These are phyloP conservation scores for Dasypogon diadema DNA, from an alignment of 2,888 invertebrate genomes.

Conservation along the genomic window DNA sequence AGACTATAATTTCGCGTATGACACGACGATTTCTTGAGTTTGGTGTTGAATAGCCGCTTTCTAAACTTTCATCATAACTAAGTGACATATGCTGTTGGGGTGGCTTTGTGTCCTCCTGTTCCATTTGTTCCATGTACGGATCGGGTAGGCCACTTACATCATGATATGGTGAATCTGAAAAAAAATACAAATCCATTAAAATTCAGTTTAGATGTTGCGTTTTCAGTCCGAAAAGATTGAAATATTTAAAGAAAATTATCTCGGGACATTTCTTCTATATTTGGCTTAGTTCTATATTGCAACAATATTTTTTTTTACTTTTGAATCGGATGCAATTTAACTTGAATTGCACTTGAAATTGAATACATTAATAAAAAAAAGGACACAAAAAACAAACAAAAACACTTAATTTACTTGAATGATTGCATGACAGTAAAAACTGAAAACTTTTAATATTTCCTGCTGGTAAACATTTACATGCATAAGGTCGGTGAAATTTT, in stretches of 20 bases:
- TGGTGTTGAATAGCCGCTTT: conserved; percentile 94
- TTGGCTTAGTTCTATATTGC: too few species aligned
- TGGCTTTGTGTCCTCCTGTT: conserved; percentile 75
- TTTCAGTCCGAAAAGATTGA: too few species aligned
- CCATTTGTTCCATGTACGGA: conserved; percentile 86
- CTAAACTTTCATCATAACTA: conserved; percentile 92
- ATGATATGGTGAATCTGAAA: conserved; percentile 88
- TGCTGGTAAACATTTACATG: conserved; percentile 2
- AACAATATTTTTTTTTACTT: too few species aligned
- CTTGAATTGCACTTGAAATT: too few species aligned
- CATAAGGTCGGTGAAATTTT: not conserved
- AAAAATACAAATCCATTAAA: too few species aligned
- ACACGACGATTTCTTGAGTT: conserved; percentile 92
- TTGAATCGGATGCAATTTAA: too few species aligned
- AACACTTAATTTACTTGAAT: too few species aligned
- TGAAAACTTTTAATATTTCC: too few species aligned
- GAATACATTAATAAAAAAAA: too few species aligned
- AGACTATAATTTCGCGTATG: conserved; percentile 93
- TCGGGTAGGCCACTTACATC: conserved; percentile 93
- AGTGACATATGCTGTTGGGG: conserved; percentile 88
- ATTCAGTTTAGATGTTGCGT: not conserved
- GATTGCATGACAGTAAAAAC: conserved; percentile 3
- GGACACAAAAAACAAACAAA: too few species aligned
- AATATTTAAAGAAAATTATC: too few species aligned
- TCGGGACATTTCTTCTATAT: too few species aligned